phyloP scores from a whole-genome alignment of 1,140 invertebrate species.

The Hirudo medicinalis region DNA sequence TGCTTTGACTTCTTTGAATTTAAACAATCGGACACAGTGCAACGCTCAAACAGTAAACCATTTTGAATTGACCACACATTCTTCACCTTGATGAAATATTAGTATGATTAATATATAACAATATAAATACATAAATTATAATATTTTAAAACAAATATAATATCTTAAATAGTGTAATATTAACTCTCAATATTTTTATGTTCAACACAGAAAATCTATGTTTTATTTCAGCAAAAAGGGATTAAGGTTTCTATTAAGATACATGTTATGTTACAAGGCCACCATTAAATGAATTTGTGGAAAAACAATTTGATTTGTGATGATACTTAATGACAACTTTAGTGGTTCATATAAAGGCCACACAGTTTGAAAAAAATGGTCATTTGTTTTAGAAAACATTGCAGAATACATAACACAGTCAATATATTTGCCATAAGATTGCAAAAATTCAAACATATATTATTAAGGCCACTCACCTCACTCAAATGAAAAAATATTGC shows the following conservation, averaged over 20 bases:
- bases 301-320: too few relatives aligned
- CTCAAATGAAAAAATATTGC: too few relatives aligned
- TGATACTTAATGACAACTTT: too few relatives aligned
- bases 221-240: slow-evolving; percentile 18
- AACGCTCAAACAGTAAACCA: slow-evolving; percentile 37
- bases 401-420: too few relatives aligned
- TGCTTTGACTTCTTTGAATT: slow-evolving; percentile 20
- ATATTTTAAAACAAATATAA: not conserved
- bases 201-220: not conserved
- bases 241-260: not conserved
- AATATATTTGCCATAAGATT: too few relatives aligned
- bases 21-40: slow-evolving; percentile 28
- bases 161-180: slow-evolving; percentile 9
- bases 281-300: too few relatives aligned
- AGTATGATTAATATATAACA: slow-evolving; percentile 8
- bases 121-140: not conserved
- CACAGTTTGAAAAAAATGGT: too few relatives aligned
- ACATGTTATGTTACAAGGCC: too few relatives aligned
- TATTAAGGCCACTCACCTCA: too few relatives aligned
- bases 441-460: too few relatives aligned
- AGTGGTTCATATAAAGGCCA: too few relatives aligned
- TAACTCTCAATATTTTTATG: not conserved
- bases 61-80: slow-evolving; percentile 34
- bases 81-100: slow-evolving; percentile 28
- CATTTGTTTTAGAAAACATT: too few relatives aligned